phyloP scores from a whole-genome alignment of 2,888 invertebrate genomes.

The Nymphalis polychloros region DNA sequence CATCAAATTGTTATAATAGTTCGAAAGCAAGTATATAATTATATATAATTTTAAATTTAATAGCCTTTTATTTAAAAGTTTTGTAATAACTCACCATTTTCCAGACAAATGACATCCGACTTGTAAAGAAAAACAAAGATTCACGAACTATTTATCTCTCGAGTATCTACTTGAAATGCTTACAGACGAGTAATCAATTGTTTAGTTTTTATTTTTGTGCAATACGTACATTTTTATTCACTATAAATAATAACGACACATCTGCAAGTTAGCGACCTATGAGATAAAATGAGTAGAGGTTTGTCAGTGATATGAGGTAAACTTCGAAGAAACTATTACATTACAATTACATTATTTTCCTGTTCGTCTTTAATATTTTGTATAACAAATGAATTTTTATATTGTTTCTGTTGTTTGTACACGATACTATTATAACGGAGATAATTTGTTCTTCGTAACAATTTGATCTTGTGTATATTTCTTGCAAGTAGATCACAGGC shows the following conservation, averaged over 20 bases:
- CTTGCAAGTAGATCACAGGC: neutral
- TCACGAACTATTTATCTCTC: constrained; percentile 25
- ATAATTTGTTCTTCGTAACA: neutral
- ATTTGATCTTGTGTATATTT: neutral
- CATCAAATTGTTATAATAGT: too few relatives aligned
- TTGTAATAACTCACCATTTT: constrained; percentile 25
- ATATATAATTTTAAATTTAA: too few relatives aligned
- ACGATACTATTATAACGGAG: neutral
- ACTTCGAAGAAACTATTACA: constrained; percentile 8
- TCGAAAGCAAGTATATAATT: too few relatives aligned
- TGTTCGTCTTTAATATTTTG: constrained; percentile 4
- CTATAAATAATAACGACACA: constrained; percentile 13
- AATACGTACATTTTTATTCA: constrained; percentile 5
- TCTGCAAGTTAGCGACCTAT: constrained; percentile 1
- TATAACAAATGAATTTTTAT: neutral
- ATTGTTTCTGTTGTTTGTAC: neutral
- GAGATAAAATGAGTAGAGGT: constrained; percentile 16
- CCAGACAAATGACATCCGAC: constrained; percentile 10
- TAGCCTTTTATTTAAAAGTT: too few relatives aligned
- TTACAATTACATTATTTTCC: constrained; percentile 28
- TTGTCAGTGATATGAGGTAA: constrained; percentile 13
- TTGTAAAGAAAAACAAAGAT: constrained; percentile 20
- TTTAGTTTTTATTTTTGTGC: neutral
- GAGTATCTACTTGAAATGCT: constrained; percentile 11
- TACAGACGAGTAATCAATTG: constrained; percentile 32